Percentiles rank a stretch among this genome's conserved stretches.
Evolutionary conservation across 2,888 invertebrate species (phyloP).

Genomic region (Dichetophora obliterata): DNA sequence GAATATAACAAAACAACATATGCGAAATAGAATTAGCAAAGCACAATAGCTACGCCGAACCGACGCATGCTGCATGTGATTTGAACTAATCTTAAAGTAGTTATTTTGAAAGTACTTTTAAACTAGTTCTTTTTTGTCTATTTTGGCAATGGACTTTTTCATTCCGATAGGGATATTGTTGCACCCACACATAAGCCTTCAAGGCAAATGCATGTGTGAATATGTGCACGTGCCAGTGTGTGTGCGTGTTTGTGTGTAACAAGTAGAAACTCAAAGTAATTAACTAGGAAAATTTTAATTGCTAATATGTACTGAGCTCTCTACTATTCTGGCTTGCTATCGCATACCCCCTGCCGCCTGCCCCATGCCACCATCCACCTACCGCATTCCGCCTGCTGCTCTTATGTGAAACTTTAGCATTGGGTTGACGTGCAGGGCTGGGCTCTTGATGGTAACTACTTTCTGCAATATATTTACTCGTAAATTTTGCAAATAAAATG

Average conservation of each 20-base stretch:
- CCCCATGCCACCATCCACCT: background rate
- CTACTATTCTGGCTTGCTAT: conserved; percentile 34
- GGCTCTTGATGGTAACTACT: background rate
- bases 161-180: no score
- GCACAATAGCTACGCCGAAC: no score
- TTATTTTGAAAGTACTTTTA: no score
- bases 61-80: no score
- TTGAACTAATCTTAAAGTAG: no score
- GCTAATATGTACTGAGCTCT: conserved; percentile 66
- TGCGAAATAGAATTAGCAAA: no score
- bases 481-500: conserved; percentile 4
- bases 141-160: no score
- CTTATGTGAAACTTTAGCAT: conserved; percentile 8
- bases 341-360: background rate
- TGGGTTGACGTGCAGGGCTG: background rate
- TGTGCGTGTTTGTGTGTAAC: conserved; percentile 29
- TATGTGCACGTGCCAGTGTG: conserved; percentile 21
- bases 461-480: background rate
- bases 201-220: background rate
- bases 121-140: no score
- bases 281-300: conserved; percentile 70
- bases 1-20: no score
- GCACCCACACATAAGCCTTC: background rate
- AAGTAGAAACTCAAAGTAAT: conserved; percentile 64
- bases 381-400: background rate